phyloP scores from a whole-genome alignment of 2,888 invertebrate species.

The Boloria euphrosyne region DNA sequence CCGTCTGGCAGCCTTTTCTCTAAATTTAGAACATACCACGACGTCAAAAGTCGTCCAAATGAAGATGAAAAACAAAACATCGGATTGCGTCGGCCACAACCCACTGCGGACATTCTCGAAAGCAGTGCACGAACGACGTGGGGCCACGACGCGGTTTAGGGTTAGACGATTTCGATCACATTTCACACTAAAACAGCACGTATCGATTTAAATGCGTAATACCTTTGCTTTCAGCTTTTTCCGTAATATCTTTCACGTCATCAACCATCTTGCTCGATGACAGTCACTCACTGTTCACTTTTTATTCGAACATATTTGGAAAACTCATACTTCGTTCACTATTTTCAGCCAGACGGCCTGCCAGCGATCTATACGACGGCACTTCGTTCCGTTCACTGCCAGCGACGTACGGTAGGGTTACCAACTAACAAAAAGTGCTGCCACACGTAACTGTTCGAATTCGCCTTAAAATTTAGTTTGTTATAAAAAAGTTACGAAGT shows the following conservation, averaged over 20 bases:
- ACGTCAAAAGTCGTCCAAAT: slow-evolving; percentile 76
- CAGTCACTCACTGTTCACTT: slow-evolving; percentile 80
- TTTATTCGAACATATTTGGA: slow-evolving; percentile 82
- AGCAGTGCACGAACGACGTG: slow-evolving; percentile 76
- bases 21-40: slow-evolving; percentile 80
- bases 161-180: slow-evolving; percentile 78
- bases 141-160: slow-evolving; percentile 81
- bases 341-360: slow-evolving; percentile 78
- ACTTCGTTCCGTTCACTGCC: slow-evolving; percentile 80
- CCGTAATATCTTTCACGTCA: slow-evolving; percentile 79
- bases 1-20: slow-evolving; percentile 70
- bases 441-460: neutral
- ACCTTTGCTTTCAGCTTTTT: slow-evolving; percentile 81
- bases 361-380: slow-evolving; percentile 79
- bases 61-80: slow-evolving; percentile 78
- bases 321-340: slow-evolving; percentile 82
- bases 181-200: slow-evolving; percentile 75
- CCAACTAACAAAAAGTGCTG: slow-evolving; percentile 48
- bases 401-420: slow-evolving; percentile 47
- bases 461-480: neutral
- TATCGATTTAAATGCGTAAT: slow-evolving; percentile 72
- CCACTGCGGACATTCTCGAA: slow-evolving; percentile 76
- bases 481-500: no score
- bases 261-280: slow-evolving; percentile 82
- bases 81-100: slow-evolving; percentile 61